phyloP scores from a whole-genome alignment of 92 coral and sea anemone genomes.

The Heliopora coerulea region DNA sequence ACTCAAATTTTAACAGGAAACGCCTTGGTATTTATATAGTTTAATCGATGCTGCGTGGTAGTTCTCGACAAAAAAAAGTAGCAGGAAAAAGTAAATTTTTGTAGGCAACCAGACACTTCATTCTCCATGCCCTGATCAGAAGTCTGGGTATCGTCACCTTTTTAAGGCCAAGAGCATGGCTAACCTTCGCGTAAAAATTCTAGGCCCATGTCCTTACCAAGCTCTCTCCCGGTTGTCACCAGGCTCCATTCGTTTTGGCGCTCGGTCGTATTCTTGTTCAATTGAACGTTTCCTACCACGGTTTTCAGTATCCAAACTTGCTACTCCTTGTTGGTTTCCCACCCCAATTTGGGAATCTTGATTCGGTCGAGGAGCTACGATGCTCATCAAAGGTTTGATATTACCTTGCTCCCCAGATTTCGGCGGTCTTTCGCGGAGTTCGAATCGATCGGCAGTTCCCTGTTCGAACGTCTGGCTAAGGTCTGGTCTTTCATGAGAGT shows the following conservation, averaged over 20 bases:
- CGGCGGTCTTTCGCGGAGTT: neutral
- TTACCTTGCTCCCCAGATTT: constrained; percentile 1
- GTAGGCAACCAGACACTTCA: no score
- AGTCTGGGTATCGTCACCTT: no score
- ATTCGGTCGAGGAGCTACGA: constrained; percentile 9
- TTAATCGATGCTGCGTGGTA: no score
- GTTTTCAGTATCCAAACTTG: neutral
- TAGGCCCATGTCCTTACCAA: constrained; percentile 4
- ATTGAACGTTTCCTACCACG: constrained; percentile 37
- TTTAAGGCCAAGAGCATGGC: no score
- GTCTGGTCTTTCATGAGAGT: neutral
- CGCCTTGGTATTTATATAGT: no score
- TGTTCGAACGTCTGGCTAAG: neutral
- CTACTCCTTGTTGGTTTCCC: constrained; percentile 8
- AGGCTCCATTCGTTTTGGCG: constrained; percentile 31
- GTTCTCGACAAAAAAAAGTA: no score
- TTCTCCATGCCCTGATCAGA: no score
- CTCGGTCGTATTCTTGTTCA: constrained; percentile 33
- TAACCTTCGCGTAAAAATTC: no score
- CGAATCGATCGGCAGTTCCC: neutral
- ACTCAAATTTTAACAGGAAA: no score
- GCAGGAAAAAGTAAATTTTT: no score
- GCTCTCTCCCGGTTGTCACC: constrained; percentile 20
- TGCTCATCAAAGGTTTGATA: constrained; percentile 33
- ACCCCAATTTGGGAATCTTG: neutral